A percentile compares a stretch with the other conserved stretches of the same genome.
Conservation (phyloP, 2,113 vertebrate genomes). For the Stercorarius parasiticus region DNA sequence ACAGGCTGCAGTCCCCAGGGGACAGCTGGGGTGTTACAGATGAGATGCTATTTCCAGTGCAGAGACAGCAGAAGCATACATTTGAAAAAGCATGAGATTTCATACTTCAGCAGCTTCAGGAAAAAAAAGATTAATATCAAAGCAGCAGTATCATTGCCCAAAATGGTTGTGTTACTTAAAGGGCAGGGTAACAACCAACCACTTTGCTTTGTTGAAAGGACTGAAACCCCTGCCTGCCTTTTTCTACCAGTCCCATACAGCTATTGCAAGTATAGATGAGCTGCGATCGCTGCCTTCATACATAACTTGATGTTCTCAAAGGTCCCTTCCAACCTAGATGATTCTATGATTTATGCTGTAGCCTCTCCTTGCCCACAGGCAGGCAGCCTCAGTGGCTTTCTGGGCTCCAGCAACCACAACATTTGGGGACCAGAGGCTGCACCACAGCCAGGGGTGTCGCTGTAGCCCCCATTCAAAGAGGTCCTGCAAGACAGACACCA, state of each 20-base stretch:
- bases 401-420: not conserved
- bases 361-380: not conserved
- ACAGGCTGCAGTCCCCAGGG: not conserved
- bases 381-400: not conserved
- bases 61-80: not conserved
- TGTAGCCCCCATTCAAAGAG: accelerated
- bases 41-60: not conserved
- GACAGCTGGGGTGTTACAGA: not conserved
- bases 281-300: not conserved
- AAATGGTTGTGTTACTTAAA: not conserved
- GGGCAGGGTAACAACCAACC: not conserved
- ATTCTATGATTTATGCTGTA: not conserved
- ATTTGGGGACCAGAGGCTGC: not conserved
- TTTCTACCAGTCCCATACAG: not conserved
- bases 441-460: accelerated
- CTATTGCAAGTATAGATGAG: not conserved
- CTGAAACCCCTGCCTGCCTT: not conserved
- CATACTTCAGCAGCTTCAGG: not conserved
- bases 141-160: not conserved
- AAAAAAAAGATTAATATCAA: not conserved
- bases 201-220: not conserved
- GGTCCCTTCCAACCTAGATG: not conserved
- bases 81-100: not conserved
- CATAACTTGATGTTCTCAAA: not conserved
- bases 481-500: accelerated